Evolutionary conservation across 2,113 vertebrate species (phyloP).

Genomic region (Cololabis saira): DNA sequence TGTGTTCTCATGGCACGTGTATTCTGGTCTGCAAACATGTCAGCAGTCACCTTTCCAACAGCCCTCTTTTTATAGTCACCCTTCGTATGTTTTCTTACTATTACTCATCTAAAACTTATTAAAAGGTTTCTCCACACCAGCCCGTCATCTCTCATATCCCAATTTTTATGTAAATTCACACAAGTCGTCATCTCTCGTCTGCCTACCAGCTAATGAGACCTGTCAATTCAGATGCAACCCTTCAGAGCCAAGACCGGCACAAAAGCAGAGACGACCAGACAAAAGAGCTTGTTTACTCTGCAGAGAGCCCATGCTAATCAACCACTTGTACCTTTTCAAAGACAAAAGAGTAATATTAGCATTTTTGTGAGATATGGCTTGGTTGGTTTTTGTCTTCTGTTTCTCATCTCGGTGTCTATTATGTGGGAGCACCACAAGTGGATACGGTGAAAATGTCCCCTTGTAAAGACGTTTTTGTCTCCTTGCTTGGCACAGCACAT

Average conservation of each 20-base stretch:
- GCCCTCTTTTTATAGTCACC: neutral
- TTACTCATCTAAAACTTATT: slow-evolving; percentile 7
- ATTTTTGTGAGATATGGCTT: slow-evolving; percentile 50
- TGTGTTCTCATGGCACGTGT: too few species aligned
- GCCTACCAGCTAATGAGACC: slow-evolving; percentile 67
- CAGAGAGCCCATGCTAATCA: slow-evolving; percentile 64
- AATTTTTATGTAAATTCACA: slow-evolving; percentile 49
- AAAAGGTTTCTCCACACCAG: neutral
- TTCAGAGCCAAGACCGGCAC: slow-evolving; percentile 30
- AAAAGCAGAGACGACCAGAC: slow-evolving; percentile 40
- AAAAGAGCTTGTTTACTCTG: slow-evolving; percentile 66
- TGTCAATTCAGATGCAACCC: slow-evolving; percentile 48
- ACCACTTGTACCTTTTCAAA: slow-evolving; percentile 57
- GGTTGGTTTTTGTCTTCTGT: slow-evolving; percentile 46
- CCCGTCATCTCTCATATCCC: slow-evolving; percentile 19
- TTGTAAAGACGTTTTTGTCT: slow-evolving; percentile 45
- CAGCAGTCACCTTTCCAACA: neutral
- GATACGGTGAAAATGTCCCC: slow-evolving; percentile 29
- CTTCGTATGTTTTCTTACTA: neutral
- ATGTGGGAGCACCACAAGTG: slow-evolving; percentile 35
- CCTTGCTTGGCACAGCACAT: slow-evolving; percentile 5
- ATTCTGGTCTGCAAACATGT: too few species aligned
- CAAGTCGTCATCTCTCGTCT: slow-evolving; percentile 24
- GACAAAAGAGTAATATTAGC: slow-evolving; percentile 62
- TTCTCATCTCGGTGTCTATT: slow-evolving; percentile 34